Evolutionary conservation across 92 coral and sea anemone species (phyloP).

Genomic region (Chrysogorgia sp.): DNA sequence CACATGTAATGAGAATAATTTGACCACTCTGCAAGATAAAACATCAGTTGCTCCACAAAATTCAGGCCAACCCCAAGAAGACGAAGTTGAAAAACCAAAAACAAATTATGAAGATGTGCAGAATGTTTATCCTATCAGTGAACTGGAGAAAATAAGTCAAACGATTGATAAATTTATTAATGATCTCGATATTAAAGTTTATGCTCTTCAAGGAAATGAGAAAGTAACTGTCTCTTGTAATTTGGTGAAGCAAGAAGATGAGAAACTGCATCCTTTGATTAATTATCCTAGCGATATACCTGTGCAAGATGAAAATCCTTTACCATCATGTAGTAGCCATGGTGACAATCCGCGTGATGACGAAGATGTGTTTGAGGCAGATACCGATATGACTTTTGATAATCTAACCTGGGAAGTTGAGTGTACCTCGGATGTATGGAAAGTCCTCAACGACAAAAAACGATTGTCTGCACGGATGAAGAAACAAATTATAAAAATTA

Average conservation of each 20-base stretch:
- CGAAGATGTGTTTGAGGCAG: slow-evolving; percentile 37
- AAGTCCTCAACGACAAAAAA: slow-evolving; percentile 60
- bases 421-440: slow-evolving; percentile 91
- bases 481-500: slow-evolving; percentile 61
- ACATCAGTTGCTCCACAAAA: background rate
- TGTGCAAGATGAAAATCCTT: background rate
- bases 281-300: background rate
- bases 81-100: background rate
- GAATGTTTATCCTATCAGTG: slow-evolving; percentile 2
- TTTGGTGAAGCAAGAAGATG: background rate
- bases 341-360: background rate
- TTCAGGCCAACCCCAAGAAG: background rate
- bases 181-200: background rate
- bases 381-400: slow-evolving; percentile 67
- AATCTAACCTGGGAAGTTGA: slow-evolving; percentile 95
- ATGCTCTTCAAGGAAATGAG: background rate
- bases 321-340: background rate
- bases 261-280: background rate
- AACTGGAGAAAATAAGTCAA: background rate
- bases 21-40: background rate
- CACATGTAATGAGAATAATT: background rate
- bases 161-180: background rate
- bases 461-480: slow-evolving; percentile 52
- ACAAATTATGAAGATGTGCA: slow-evolving; percentile 4
- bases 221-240: background rate